Base-by-base conservation (phyloP, 2,888 invertebrate genomes). In the Pheosia tremula region DNA sequence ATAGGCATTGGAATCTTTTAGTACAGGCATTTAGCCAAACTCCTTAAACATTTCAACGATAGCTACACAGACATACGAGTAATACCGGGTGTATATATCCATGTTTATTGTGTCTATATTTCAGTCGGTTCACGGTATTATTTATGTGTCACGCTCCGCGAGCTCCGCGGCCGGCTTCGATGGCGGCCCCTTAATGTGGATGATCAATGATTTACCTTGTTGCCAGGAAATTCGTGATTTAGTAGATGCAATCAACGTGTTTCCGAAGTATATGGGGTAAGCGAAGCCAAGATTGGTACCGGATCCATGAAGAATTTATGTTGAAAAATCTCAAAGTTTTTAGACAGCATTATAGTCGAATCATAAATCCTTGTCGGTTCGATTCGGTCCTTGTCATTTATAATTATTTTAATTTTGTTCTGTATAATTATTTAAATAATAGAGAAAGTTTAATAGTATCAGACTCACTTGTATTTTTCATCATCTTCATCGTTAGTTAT, bases 101-200 rank as follows among this genome's bases (percentile, higher is more conserved):
- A 73, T 81, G 82, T 85, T 87, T 87, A 87, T 86, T 84, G 82
- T 82, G 78, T 78, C 84, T 84, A 88, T 87, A 87, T 87, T 87
- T 88, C 88, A 87, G 79, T 74, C 72, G 75, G 7, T 72, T 81
- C 75, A 67, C 56, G 69, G 75, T 84, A 84, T 85, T 85, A 85
- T 85, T 85, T 84, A 85, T 79, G 77, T 69, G 76, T 50, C 66
- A 77, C 76, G 82, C 72, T 80, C 78, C 73, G 72, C 74, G 69
- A 75, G 69, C 69, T 74, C 77, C 75, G 70, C 67, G 75, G 71
- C 71, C 39, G 39, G 53, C 9, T 9, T 68, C 68, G 67, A 69
- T 72, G 71, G 76, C 68, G 72, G 76, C 78, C 74, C 82, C 83
- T 82, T 83, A 82, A 78, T 77, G 69, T 74, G 65, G 75, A 70